Evolutionary conservation across 2,888 invertebrate species (phyloP).

Genomic region (Mythimna loreyi): DNA sequence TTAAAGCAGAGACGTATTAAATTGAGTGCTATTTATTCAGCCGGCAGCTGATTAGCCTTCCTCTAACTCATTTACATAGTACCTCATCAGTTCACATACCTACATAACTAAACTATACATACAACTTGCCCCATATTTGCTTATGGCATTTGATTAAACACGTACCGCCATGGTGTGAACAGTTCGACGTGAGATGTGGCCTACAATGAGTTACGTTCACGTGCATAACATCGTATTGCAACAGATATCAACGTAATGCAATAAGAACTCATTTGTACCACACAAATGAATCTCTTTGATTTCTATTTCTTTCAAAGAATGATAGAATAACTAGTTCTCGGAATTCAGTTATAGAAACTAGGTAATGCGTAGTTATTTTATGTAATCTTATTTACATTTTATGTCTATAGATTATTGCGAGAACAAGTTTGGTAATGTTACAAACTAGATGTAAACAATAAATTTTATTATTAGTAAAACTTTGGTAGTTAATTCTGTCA

Average conservation of each 20-base stretch:
- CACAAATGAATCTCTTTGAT: conserved; percentile 49
- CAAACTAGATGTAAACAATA: conserved; percentile 33
- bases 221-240: conserved; percentile 59
- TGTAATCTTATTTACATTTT: conserved; percentile 18
- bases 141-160: conserved; percentile 70
- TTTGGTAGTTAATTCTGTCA: conserved; percentile 47
- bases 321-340: conserved; percentile 37
- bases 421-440: conserved; percentile 10
- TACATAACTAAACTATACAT: conserved; percentile 59
- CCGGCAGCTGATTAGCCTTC: conserved; percentile 78
- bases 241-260: conserved; percentile 62
- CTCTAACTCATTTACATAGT: conserved; percentile 75
- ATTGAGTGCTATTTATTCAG: conserved; percentile 77
- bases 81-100: conserved; percentile 68
- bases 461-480: conserved; percentile 36
- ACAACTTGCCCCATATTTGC: conserved; percentile 61
- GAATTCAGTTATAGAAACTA: conserved; percentile 23
- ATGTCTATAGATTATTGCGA: neutral
- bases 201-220: conserved; percentile 70
- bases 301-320: conserved; percentile 47
- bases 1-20: conserved; percentile 67
- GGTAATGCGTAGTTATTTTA: conserved; percentile 22
- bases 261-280: conserved; percentile 45
- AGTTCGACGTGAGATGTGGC: conserved; percentile 64
- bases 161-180: conserved; percentile 65